These are phyloP conservation scores for Argyrosomus regius DNA, from an alignment of 2,797 vertebrate genomes.

Conservation along the genomic window DNA sequence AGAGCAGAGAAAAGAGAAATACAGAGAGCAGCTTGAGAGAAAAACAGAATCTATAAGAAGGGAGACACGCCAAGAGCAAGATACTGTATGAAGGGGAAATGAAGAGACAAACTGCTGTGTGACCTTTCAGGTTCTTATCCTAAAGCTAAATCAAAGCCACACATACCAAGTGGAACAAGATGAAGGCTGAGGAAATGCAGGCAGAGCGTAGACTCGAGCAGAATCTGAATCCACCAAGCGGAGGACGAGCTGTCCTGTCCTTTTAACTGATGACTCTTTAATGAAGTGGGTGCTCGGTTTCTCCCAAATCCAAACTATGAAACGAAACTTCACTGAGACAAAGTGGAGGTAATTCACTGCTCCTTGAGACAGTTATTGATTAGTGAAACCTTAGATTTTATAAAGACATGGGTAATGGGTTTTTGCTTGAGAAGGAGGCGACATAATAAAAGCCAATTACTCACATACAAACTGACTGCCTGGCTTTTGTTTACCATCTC, in stretches of 20 bases:
- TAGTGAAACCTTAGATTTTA: slow-evolving; percentile 39
- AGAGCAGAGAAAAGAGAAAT: neutral
- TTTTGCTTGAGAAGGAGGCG: slow-evolving; percentile 43
- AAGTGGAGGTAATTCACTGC: neutral
- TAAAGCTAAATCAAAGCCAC: slow-evolving; percentile 63
- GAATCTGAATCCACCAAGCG: slow-evolving; percentile 57
- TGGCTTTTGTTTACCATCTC: slow-evolving; percentile 44
- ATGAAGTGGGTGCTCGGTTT: slow-evolving; percentile 58
- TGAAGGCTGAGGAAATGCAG: slow-evolving; percentile 47
- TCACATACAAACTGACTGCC: slow-evolving; percentile 48
- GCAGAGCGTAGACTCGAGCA: slow-evolving; percentile 35
- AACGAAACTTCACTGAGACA: slow-evolving; percentile 22
- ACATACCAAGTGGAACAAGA: slow-evolving; percentile 59
- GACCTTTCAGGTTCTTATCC: slow-evolving; percentile 68
- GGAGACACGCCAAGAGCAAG: slow-evolving; percentile 9
- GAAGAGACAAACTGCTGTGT: slow-evolving; percentile 55
- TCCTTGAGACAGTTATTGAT: slow-evolving; percentile 54
- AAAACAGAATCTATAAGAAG: slow-evolving; percentile 22
- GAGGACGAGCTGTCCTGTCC: slow-evolving; percentile 45
- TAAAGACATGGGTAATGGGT: slow-evolving; percentile 52
- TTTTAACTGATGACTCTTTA: slow-evolving; percentile 70
- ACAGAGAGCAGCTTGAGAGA: slow-evolving; percentile 7
- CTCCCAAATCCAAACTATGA: slow-evolving; percentile 47
- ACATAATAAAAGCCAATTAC: slow-evolving; percentile 68
- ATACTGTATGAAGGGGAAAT: slow-evolving; percentile 28